These are phyloP conservation scores for Hapalemur alaotrensis DNA, from an alignment of 2,797 vertebrate genomes.

Conservation along the genomic window DNA sequence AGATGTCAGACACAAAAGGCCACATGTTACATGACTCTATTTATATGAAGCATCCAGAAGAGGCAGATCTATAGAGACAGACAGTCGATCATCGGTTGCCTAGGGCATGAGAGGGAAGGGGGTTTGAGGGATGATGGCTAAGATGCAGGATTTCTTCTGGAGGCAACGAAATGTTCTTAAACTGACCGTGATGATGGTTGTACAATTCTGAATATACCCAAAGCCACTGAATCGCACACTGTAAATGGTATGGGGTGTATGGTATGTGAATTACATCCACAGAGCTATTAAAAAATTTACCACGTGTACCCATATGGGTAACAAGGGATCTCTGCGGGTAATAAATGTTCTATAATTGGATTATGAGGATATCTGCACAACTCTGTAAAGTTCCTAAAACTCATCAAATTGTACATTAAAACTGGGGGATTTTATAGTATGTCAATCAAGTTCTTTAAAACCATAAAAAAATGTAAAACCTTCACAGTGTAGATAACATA, in stretches of 20 bases:
- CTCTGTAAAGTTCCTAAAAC: not conserved
- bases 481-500: not conserved
- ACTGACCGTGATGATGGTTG: too few relatives aligned
- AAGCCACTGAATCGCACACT: not conserved
- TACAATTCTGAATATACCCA: not conserved
- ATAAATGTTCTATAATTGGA: not conserved
- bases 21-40: not conserved
- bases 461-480: not conserved
- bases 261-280: not conserved
- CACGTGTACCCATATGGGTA: not conserved
- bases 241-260: not conserved
- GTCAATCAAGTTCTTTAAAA: not conserved
- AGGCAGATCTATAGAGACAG: not conserved
- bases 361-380: not conserved
- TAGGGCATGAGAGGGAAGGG: too few relatives aligned
- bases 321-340: not conserved
- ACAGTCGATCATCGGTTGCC: not conserved
- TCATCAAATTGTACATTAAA: not conserved
- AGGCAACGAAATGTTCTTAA: not conserved
- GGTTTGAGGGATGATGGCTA: not conserved
- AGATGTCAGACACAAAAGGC: not conserved
- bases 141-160: not conserved
- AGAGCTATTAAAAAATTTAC: not conserved
- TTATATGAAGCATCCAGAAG: fast-evolving
- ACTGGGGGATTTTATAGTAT: not conserved